Evolutionary conservation across 2,888 invertebrate genomes (phyloP).

Genomic region (Microplitis manilae): DNA sequence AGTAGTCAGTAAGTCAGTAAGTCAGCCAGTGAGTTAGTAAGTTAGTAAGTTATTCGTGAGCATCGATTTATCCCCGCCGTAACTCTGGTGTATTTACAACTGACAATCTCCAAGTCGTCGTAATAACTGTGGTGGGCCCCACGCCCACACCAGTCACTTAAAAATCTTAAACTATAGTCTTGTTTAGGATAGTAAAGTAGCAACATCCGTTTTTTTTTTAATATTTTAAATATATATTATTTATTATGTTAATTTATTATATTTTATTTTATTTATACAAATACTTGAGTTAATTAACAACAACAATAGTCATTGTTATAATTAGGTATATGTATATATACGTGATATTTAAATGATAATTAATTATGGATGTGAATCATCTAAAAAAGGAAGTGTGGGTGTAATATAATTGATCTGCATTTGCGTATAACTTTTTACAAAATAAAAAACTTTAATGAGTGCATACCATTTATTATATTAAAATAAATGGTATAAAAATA

Average conservation of each 20-base stretch:
- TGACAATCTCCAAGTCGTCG: slow-evolving; percentile 4
- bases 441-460: no score
- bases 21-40: slow-evolving; percentile 31
- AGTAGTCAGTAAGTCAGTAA: slow-evolving; percentile 41
- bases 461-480: no score
- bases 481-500: no score
- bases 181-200: slow-evolving; percentile 29
- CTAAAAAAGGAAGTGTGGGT: slow-evolving; percentile 21
- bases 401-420: slow-evolving; percentile 17
- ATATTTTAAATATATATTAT: not conserved
- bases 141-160: slow-evolving; percentile 27
- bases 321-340: not conserved
- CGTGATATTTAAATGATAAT: slow-evolving; percentile 4
- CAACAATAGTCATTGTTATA: not conserved
- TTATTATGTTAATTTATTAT: not conserved
- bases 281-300: not conserved
- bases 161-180: slow-evolving; percentile 30
- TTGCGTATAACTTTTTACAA: not conserved
- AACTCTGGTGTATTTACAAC: not conserved
- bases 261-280: not conserved
- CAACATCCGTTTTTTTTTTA: slow-evolving; percentile 37
- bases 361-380: slow-evolving; percentile 10
- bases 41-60: slow-evolving; percentile 41
- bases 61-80: slow-evolving; percentile 31
- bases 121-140: not conserved